Percentiles rank a stretch among this genome's conserved stretches.
Evolutionary conservation across 2,113 vertebrate genomes (phyloP).

Genomic region (Oceanodroma tethys): DNA sequence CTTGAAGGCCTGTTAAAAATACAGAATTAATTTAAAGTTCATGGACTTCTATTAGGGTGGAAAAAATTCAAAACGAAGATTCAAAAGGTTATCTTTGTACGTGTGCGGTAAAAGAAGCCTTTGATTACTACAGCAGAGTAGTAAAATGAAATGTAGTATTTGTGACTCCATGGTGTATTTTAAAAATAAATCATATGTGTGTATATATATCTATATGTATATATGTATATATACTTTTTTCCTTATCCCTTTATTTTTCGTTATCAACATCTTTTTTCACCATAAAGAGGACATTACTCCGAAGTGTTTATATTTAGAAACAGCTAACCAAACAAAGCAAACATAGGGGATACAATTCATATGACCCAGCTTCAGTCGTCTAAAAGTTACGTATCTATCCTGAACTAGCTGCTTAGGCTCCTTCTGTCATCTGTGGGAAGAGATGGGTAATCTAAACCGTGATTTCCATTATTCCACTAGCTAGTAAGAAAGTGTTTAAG

Average conservation of each 20-base stretch:
- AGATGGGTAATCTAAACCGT: neutral
- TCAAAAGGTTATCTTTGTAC: neutral
- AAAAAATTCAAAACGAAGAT: neutral
- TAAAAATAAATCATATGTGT: neutral
- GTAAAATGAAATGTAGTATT: neutral
- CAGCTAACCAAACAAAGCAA: neutral
- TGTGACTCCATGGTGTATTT: neutral
- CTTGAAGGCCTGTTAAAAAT: neutral
- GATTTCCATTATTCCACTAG: neutral
- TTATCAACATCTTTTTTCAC: neutral
- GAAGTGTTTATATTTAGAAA: neutral
- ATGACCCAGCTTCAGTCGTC: neutral
- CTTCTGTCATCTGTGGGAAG: neutral
- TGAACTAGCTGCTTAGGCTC: neutral
- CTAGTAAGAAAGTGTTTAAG: neutral
- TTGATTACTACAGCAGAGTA: neutral
- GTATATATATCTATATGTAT: neutral
- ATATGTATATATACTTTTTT: neutral
- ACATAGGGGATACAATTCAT: neutral
- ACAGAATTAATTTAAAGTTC: neutral
- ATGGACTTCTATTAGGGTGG: neutral
- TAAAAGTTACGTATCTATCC: neutral
- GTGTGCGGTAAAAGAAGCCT: neutral
- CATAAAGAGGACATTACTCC: neutral
- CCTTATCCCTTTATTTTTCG: neutral